A percentile compares a stretch with the other conserved stretches of the same genome.
Conservation (phyloP, 2,888 invertebrate genomes). For the Ormia ochracea region DNA sequence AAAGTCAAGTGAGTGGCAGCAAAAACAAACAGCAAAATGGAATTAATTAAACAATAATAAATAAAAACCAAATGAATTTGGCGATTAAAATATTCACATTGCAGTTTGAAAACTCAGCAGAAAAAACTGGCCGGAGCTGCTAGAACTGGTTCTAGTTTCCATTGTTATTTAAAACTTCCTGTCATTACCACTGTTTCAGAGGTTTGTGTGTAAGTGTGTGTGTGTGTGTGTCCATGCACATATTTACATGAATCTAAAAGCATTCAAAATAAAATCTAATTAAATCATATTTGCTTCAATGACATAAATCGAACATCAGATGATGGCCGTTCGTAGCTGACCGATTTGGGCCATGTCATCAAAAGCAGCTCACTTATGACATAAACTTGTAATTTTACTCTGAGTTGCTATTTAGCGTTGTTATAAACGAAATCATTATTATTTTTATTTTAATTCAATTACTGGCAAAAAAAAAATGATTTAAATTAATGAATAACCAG, state of each 20-base stretch:
- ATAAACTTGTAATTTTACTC: no score
- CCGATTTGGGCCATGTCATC: no score
- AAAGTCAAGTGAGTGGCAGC: not conserved
- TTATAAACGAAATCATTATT: no score
- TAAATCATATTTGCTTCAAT: no score
- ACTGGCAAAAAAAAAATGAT: no score
- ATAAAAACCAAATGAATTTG: slow-evolving; percentile 11
- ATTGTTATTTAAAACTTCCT: slow-evolving; percentile 44
- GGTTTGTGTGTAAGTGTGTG: not conserved
- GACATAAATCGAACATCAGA: no score
- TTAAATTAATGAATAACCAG: no score
- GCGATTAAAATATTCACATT: slow-evolving; percentile 5
- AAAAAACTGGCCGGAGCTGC: not conserved
- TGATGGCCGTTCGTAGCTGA: no score
- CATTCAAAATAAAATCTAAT: no score
- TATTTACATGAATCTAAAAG: not conserved
- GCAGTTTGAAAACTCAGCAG: not conserved
- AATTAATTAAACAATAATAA: not conserved
- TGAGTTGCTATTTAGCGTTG: no score
- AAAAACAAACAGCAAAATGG: not conserved
- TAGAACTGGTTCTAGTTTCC: slow-evolving; percentile 36
- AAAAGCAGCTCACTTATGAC: no score
- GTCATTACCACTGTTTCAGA: slow-evolving; percentile 44
- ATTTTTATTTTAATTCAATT: no score
- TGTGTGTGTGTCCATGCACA: not conserved